phyloP scores from a whole-genome alignment of 2,888 invertebrate species.

The Priocnemis perturbator region DNA sequence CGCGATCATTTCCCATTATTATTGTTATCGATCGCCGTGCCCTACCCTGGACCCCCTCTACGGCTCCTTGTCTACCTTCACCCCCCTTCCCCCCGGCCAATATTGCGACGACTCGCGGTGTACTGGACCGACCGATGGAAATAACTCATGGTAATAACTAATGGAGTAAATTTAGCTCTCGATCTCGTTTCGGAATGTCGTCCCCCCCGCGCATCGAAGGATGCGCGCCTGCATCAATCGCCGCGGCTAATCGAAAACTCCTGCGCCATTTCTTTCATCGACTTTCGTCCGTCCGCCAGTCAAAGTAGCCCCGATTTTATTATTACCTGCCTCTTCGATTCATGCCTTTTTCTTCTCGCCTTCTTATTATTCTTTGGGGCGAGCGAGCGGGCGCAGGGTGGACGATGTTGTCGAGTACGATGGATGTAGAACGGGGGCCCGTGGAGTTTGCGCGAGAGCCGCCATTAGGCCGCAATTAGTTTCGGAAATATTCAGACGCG shows the following conservation, averaged over 20 bases:
- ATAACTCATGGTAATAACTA: conserved; percentile 35
- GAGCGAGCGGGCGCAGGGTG: too few relatives aligned
- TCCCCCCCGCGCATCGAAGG: conserved; percentile 29
- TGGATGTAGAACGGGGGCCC: too few relatives aligned
- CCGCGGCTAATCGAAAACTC: conserved; percentile 44
- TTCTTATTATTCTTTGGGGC: too few relatives aligned
- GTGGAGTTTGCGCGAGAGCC: too few relatives aligned
- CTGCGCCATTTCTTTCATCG: conserved; percentile 33
- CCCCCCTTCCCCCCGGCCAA: conserved; percentile 28
- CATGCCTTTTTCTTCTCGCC: too few relatives aligned
- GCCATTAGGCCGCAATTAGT: too few relatives aligned
- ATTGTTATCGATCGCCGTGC: conserved; percentile 67
- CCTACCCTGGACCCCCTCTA: conserved; percentile 38
- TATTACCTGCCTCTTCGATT: neutral
- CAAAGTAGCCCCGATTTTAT: conserved; percentile 2
- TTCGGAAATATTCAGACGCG: too few relatives aligned
- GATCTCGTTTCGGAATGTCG: conserved; percentile 54
- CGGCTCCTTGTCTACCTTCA: conserved; percentile 4
- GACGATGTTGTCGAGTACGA: too few relatives aligned
- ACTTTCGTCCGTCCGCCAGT: neutral
- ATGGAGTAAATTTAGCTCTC: conserved; percentile 54
- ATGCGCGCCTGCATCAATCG: conserved; percentile 28
- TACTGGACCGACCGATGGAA: conserved; percentile 47
- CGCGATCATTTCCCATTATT: conserved; percentile 72
- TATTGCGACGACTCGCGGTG: conserved; percentile 60